These are phyloP conservation scores for Triplophysa bombifrons DNA, from an alignment of 2,797 vertebrate species.

Conservation along the genomic window DNA sequence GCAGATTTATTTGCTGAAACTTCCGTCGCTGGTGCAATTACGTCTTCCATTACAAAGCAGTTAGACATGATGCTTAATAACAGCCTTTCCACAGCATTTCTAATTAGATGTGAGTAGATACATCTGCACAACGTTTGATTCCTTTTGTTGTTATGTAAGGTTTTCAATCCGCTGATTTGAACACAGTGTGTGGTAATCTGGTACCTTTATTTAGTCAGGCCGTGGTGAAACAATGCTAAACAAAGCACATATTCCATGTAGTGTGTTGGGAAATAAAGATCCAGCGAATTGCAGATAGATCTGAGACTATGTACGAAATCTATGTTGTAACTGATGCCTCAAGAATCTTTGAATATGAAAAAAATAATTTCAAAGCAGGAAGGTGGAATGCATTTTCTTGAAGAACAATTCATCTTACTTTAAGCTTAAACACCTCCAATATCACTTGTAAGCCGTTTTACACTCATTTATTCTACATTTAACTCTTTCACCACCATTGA, in stretches of 20 bases:
- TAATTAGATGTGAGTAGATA: not conserved
- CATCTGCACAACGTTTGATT: not conserved
- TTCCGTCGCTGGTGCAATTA: conserved; percentile 63
- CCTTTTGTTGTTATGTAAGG: not conserved
- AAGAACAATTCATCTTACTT: too few relatives aligned
- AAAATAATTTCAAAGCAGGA: too few relatives aligned
- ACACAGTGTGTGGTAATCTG: not conserved
- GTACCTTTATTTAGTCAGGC: not conserved
- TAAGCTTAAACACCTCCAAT: too few relatives aligned
- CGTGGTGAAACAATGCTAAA: not conserved
- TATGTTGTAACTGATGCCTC: not conserved
- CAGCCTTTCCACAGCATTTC: conserved; percentile 43
- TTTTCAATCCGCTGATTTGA: not conserved
- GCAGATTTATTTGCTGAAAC: conserved; percentile 58
- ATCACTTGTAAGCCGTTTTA: too few relatives aligned
- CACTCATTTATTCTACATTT: too few relatives aligned
- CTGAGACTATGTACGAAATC: not conserved
- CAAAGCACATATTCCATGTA: not conserved
- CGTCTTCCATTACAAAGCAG: not conserved
- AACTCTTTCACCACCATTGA: too few relatives aligned
- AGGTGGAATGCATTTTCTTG: too few relatives aligned
- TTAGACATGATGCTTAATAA: conserved; percentile 58
- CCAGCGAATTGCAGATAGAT: not conserved
- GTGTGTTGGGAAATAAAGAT: not conserved
- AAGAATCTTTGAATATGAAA: not conserved